A percentile compares a stretch with the other conserved stretches of the same genome.
These are phyloP conservation scores for Dendronephthya gigantea DNA, from an alignment of 64 coral and sea anemone species.

Conservation along the genomic window DNA sequence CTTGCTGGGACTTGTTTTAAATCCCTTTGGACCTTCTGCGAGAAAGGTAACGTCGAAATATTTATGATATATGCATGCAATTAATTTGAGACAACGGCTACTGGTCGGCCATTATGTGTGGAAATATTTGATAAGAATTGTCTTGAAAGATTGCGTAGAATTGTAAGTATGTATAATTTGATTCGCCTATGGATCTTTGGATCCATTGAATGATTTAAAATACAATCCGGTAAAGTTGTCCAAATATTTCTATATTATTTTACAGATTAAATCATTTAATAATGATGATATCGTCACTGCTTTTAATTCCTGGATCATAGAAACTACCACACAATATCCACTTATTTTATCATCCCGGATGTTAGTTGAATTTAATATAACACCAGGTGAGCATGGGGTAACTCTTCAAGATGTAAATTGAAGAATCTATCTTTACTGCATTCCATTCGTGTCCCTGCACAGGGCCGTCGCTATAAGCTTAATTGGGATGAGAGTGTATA, in stretches of 20 bases:
- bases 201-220: too few species aligned
- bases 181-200: too few species aligned
- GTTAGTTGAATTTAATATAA: background rate
- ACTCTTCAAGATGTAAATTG: background rate
- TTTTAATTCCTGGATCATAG: background rate
- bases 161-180: too few species aligned
- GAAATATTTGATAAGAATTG: too few species aligned
- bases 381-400: background rate
- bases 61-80: background rate
- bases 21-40: background rate
- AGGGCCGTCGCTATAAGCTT: too few species aligned
- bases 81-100: too few species aligned
- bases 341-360: background rate
- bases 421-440: background rate
- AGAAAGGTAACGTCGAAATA: background rate
- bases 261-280: background rate
- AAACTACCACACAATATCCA: background rate
- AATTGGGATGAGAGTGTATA: too few species aligned
- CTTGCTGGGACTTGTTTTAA: slow-evolving; percentile 11
- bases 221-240: background rate
- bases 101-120: too few species aligned
- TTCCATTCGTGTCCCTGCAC: background rate
- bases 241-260: background rate
- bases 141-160: too few species aligned
- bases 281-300: background rate